A percentile compares a stretch with the other conserved stretches of the same genome.
Evolutionary conservation across 1,140 invertebrate species (phyloP).

Genomic region (Bombus impatiens): DNA sequence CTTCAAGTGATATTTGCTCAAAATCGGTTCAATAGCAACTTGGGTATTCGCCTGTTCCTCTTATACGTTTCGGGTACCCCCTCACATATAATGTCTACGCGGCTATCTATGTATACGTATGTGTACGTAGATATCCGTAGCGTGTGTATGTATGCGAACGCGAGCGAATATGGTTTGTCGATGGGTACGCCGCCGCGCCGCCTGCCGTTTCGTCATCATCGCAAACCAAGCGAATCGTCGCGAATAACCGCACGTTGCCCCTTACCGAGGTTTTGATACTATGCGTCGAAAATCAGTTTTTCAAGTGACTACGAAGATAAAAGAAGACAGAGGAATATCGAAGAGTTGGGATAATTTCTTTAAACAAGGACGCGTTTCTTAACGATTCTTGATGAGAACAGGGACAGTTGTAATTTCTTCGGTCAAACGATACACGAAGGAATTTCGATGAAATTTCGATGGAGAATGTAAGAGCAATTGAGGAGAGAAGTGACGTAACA

Average conservation of each 20-base stretch:
- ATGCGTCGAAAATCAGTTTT: neutral
- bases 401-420: neutral
- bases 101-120: neutral
- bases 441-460: neutral
- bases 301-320: neutral
- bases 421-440: neutral
- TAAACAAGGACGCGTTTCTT: too few species aligned
- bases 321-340: neutral
- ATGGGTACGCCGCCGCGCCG: too few species aligned
- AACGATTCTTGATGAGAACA: neutral
- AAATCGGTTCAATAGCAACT: slow-evolving; percentile 84
- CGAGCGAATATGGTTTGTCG: too few species aligned
- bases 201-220: slow-evolving; percentile 26
- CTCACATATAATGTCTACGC: slow-evolving; percentile 51
- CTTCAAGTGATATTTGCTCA: slow-evolving; percentile 82
- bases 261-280: neutral
- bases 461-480: neutral
- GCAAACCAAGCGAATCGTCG: slow-evolving; percentile 22
- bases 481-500: neutral
- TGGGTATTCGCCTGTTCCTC: slow-evolving; percentile 81
- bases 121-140: neutral
- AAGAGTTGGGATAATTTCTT: neutral
- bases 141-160: too few species aligned
- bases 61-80: slow-evolving; percentile 74
- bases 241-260: slow-evolving; percentile 2